Percentiles rank a stretch among this genome's conserved stretches.
Evolutionary conservation across 2,888 invertebrate genomes (phyloP).

Genomic region (Teleogryllus oceanicus): DNA sequence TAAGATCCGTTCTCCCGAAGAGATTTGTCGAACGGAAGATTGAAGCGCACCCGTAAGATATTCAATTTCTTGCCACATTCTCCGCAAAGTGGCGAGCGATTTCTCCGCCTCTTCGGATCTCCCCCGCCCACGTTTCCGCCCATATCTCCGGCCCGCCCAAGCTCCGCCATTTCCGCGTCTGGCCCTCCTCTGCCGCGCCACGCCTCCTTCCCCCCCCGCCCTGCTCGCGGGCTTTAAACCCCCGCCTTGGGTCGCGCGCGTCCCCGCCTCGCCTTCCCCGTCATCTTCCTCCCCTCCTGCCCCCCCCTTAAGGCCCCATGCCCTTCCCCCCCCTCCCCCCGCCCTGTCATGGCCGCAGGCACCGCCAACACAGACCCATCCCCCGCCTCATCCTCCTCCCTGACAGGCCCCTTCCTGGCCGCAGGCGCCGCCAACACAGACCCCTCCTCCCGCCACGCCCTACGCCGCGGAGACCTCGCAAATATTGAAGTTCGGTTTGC

Average conservation of each 20-base stretch:
- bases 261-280: no score
- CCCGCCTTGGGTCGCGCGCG: no score
- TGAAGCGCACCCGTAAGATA: not conserved
- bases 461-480: conserved; percentile 6
- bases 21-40: not conserved
- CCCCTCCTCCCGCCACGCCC: not conserved
- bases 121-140: not conserved
- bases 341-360: no score
- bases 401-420: no score
- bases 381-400: no score
- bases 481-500: conserved; percentile 18
- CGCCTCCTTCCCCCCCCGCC: not conserved
- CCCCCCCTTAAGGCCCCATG: no score
- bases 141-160: no score
- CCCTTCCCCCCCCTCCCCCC: no score
- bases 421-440: no score
- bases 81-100: not conserved
- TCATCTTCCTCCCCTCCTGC: no score
- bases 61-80: conserved; percentile 18
- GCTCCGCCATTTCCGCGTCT: not conserved
- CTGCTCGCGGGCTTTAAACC: no score
- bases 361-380: no score
- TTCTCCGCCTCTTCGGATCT: not conserved
- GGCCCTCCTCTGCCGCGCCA: not conserved
- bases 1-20: not conserved